Conservation (phyloP, 2,888 invertebrate genomes). For the Agonopterix arenella region DNA sequence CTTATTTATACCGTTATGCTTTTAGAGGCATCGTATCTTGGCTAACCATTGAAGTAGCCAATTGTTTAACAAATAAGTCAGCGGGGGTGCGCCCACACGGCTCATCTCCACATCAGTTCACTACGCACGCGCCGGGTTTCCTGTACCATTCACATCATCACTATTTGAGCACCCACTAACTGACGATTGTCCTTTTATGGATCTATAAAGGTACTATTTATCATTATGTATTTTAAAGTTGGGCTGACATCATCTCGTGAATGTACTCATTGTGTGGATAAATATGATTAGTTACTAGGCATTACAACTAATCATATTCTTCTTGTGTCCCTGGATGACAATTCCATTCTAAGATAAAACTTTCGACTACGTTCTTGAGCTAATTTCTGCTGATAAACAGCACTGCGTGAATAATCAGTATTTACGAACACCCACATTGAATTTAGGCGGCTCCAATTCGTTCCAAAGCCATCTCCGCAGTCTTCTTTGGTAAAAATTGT, state of each 20-base stretch:
- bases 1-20: background rate
- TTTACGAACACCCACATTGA: background rate
- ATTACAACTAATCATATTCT: too few species aligned
- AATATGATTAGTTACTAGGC: too few species aligned
- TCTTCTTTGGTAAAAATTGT: conserved; percentile 7
- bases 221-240: conserved; percentile 27
- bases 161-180: conserved; percentile 49
- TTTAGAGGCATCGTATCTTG: conserved; percentile 5
- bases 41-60: conserved; percentile 32
- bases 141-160: conserved; percentile 57
- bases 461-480: background rate
- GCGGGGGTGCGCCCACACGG: conserved; percentile 68
- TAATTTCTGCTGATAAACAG: too few species aligned
- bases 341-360: too few species aligned
- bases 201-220: conserved; percentile 23
- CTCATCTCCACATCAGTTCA: conserved; percentile 65
- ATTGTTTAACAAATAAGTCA: conserved; percentile 50
- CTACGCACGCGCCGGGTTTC: conserved; percentile 64
- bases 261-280: too few species aligned
- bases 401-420: background rate
- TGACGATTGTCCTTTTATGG: conserved; percentile 33
- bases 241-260: conserved; percentile 32
- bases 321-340: too few species aligned
- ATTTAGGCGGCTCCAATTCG: background rate
- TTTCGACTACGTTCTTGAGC: too few species aligned